These are phyloP conservation scores for Eupithecia vulgata DNA, from an alignment of 2,888 invertebrate genomes.

Conservation along the genomic window DNA sequence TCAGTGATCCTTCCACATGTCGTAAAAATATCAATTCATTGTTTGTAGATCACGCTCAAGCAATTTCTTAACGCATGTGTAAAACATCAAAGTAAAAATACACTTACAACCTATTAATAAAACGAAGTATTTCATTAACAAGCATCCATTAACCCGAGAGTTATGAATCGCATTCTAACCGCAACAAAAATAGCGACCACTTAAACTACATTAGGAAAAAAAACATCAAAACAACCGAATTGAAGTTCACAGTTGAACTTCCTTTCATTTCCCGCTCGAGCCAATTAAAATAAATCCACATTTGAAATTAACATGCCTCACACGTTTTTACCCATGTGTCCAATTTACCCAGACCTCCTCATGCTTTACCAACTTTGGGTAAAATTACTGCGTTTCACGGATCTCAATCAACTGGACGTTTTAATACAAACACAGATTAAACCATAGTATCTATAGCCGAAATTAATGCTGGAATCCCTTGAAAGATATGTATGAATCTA, in stretches of 20 bases:
- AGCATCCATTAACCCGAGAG: slow-evolving; percentile 31
- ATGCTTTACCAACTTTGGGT: slow-evolving; percentile 1
- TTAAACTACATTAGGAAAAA: slow-evolving; percentile 36
- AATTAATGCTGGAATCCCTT: slow-evolving; percentile 9
- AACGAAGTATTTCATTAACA: slow-evolving; percentile 30
- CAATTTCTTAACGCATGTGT: neutral
- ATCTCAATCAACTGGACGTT: slow-evolving; percentile 56
- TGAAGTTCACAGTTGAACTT: slow-evolving; percentile 48
- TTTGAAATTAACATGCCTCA: slow-evolving; percentile 70
- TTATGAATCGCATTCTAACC: slow-evolving; percentile 32
- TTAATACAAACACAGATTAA: slow-evolving; percentile 49
- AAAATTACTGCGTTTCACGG: slow-evolving; percentile 28
- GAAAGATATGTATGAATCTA: neutral
- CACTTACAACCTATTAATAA: slow-evolving; percentile 21
- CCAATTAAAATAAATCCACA: slow-evolving; percentile 71
- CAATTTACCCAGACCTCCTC: slow-evolving; percentile 31
- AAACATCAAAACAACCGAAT: slow-evolving; percentile 50
- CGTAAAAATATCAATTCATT: neutral
- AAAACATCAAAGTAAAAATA: slow-evolving; percentile 15
- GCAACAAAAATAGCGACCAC: slow-evolving; percentile 42
- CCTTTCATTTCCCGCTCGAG: slow-evolving; percentile 59
- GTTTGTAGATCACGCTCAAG: neutral
- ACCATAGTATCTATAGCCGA: neutral
- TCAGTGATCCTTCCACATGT: neutral
- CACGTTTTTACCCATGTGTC: slow-evolving; percentile 53